Conservation (phyloP, 92 coral and sea anemone species). For the Pocillopora grandis region DNA sequence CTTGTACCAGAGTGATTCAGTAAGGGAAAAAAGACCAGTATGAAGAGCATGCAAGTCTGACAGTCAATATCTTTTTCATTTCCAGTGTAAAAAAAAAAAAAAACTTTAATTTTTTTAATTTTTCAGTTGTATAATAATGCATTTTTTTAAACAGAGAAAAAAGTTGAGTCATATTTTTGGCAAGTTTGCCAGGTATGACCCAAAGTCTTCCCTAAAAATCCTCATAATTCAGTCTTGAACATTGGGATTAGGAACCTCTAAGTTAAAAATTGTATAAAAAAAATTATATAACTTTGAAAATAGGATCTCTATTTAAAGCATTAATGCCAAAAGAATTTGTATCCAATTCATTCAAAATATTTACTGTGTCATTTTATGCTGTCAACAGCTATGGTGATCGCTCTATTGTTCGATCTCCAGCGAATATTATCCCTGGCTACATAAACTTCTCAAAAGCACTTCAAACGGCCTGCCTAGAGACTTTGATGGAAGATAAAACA, state of each 20-base stretch:
- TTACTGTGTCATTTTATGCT: slow-evolving; percentile 2
- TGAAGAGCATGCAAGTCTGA: no score
- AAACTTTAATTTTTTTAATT: background rate
- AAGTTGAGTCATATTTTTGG: no score
- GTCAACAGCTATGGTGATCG: slow-evolving; percentile 14
- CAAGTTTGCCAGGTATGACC: no score
- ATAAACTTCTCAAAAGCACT: slow-evolving; percentile 14
- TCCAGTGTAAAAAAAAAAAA: background rate
- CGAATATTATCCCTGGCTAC: background rate
- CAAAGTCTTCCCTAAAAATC: no score
- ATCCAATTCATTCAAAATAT: slow-evolving; percentile 21
- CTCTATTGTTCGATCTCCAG: slow-evolving; percentile 1
- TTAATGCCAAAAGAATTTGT: background rate
- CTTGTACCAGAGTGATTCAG: no score
- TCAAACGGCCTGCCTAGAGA: background rate
- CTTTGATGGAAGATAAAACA: background rate
- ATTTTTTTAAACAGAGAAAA: no score
- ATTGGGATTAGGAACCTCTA: no score
- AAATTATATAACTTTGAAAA: no score
- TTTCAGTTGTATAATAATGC: background rate
- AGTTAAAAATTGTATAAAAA: no score
- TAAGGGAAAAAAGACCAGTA: no score
- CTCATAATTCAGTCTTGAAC: no score
- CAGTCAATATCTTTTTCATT: background rate
- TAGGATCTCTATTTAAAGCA: background rate